Evolutionary conservation across 2,113 vertebrate species (phyloP).

Genomic region (Triplophysa dalaica): DNA sequence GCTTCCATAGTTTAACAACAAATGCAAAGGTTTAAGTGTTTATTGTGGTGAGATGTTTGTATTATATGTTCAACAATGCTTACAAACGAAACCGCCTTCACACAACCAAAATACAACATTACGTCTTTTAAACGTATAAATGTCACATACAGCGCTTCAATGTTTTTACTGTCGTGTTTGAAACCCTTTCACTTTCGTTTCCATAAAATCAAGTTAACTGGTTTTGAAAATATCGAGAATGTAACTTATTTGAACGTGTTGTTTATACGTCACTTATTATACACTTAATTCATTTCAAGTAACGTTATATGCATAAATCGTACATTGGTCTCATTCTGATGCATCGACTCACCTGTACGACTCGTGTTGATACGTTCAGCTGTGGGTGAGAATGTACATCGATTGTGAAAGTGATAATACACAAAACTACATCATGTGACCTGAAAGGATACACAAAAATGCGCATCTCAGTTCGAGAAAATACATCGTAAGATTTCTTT

Average conservation of each 20-base stretch:
- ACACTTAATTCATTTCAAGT: too few relatives aligned
- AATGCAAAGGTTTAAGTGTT: too few relatives aligned
- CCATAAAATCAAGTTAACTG: background rate
- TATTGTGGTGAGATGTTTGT: too few relatives aligned
- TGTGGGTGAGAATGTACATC: background rate
- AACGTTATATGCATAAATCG: too few relatives aligned
- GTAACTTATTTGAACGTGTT: background rate
- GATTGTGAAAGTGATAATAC: slow-evolving; percentile 27
- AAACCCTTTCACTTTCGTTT: slow-evolving; percentile 21
- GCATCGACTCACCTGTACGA: slow-evolving; percentile 3
- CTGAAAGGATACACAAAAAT: background rate
- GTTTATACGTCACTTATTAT: background rate
- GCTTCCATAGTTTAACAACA: too few relatives aligned
- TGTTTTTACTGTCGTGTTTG: slow-evolving; percentile 1
- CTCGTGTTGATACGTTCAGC: background rate
- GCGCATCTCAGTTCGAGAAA: background rate
- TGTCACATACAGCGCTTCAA: too few relatives aligned
- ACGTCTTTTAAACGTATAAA: background rate
- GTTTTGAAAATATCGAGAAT: background rate
- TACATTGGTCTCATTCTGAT: background rate
- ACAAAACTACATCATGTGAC: background rate
- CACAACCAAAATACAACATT: too few relatives aligned
- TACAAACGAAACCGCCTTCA: too few relatives aligned
- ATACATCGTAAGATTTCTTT: background rate
- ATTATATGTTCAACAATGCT: too few relatives aligned